Evolutionary conservation across 2,113 vertebrate species (phyloP), one percentile per base, ranked within the genome.

Genomic region (Corythornis madagascariensis): DNA sequence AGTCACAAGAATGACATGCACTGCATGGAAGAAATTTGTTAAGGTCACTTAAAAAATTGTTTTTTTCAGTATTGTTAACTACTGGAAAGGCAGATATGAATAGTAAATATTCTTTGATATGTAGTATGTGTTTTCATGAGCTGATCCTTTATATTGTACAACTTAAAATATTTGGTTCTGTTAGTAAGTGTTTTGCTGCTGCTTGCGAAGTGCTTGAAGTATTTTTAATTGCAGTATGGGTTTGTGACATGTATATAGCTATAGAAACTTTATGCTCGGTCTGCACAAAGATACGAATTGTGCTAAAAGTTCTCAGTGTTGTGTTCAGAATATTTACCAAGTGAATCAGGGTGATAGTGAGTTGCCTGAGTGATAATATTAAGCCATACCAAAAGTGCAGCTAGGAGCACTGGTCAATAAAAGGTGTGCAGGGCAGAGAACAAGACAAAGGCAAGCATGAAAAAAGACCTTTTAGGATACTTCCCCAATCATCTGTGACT

Each of bases 11-110:
- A 63, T 52, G 43, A n/a, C 60, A 71, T 26, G 33, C 17, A 29
- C 56, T 73, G 16, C 18, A 57, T 86, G 77, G 78, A 86, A 92
- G 25, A 66, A 80, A 91, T 86, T 83, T 92, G 71, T 70, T 89
- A 80, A 43, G 63, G 88, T 94, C 92, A 91, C 76, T 90, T 94
- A 77, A 83, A 93, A 83, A 89, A 55, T 35, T 91, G 53, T 60
- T 96, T 91, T 96, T 91, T 89, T 88, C 55, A 59, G 74, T 83
- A 80, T 89, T 94, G 82, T 88, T 85, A 95, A 88, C 85, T 94
- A 31, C 55, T 70, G 42, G 25, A 52, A 91, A 89, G 72, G 89
- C 52, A 80, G 55, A 66, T 86, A 76, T 15, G 43, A 64, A 33
- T 33, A 63, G 25, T 72, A 94, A 95, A 85, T 94, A 56, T 55